Evolutionary conservation across 2,888 invertebrate genomes (phyloP).

Genomic region (Hanleya hanleyi): DNA sequence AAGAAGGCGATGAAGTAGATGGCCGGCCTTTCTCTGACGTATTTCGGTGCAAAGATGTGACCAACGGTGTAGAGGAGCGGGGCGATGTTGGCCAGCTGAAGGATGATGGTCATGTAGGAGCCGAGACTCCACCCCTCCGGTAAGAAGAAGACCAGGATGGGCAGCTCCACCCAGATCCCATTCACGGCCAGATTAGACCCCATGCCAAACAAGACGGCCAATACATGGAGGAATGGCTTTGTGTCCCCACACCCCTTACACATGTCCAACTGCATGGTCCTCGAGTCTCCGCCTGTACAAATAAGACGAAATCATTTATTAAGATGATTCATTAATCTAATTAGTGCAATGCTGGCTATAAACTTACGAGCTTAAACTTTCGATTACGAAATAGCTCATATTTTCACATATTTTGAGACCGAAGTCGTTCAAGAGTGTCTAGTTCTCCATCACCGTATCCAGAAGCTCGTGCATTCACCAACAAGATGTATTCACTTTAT

Average conservation of each 20-base stretch:
- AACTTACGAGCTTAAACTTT: no score
- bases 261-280: background rate
- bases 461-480: no score
- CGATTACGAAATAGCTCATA: no score
- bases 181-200: slow-evolving; percentile 90
- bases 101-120: slow-evolving; percentile 86
- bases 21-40: slow-evolving; percentile 64
- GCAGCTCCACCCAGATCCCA: slow-evolving; percentile 90
- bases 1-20: slow-evolving; percentile 73
- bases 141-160: slow-evolving; percentile 85
- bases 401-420: no score
- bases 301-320: no score
- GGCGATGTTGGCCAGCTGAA: slow-evolving; percentile 87
- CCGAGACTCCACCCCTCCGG: slow-evolving; percentile 93
- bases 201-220: slow-evolving; percentile 79
- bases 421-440: no score
- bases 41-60: slow-evolving; percentile 6
- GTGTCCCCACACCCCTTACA: slow-evolving; percentile 2
- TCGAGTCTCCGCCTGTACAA: background rate
- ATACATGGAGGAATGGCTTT: slow-evolving; percentile 76
- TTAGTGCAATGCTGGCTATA: no score
- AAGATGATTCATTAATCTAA: no score
- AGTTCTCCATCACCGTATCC: no score
- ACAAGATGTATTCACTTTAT: no score
- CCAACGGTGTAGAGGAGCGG: slow-evolving; percentile 78